phyloP scores from a whole-genome alignment of 37 sponge, comb jelly and placozoan species.

The Chondrosia reniformis region DNA sequence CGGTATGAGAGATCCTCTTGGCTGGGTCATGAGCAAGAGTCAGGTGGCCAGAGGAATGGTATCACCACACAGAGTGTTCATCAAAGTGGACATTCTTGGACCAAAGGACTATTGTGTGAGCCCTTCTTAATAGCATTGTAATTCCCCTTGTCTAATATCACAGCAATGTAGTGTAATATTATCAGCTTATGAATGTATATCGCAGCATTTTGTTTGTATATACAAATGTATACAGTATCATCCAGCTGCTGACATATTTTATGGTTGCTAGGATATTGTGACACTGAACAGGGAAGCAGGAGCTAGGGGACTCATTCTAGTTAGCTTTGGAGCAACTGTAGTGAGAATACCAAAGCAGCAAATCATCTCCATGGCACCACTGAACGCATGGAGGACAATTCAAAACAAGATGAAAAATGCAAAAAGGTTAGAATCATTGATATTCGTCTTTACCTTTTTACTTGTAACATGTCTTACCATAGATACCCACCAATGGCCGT shows the following conservation, averaged over 20 bases:
- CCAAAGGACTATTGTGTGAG: not conserved
- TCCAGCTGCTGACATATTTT: no score
- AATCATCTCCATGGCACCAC: slow-evolving; percentile 35
- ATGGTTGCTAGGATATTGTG: slow-evolving; percentile 45
- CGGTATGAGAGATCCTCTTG: not conserved
- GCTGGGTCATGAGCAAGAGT: not conserved
- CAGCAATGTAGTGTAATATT: no score
- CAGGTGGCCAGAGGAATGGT: not conserved
- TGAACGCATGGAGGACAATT: slow-evolving; percentile 29
- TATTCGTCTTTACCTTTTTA: no score
- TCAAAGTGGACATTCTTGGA: not conserved
- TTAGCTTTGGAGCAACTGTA: slow-evolving; percentile 38
- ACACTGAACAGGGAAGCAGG: slow-evolving; percentile 13
- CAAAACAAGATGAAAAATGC: not conserved
- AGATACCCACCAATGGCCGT: slow-evolving; percentile 32
- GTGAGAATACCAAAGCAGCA: slow-evolving; percentile 40
- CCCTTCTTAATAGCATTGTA: no score
- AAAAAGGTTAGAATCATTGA: not conserved
- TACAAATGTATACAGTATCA: no score
- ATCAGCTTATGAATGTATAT: no score
- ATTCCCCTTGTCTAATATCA: no score
- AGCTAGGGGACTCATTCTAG: slow-evolving; percentile 15
- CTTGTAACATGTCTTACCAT: not conserved
- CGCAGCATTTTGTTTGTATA: not conserved
- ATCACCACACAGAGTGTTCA: not conserved